Evolutionary conservation across 2,888 invertebrate genomes (phyloP).

Genomic region (Idaea biselata): DNA sequence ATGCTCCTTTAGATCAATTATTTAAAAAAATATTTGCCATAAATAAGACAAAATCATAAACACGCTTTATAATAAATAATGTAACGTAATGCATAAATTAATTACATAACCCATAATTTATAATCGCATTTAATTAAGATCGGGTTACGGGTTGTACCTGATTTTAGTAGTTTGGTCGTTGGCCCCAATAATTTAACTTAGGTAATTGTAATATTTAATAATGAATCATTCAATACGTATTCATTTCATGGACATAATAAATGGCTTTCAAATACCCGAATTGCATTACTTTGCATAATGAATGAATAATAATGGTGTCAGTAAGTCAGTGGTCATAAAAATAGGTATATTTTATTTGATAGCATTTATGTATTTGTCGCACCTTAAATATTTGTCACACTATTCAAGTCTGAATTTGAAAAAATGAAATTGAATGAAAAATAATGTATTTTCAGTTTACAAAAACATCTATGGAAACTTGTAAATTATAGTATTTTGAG

Average conservation of each 20-base stretch:
- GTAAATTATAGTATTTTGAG: too few species aligned
- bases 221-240: slow-evolving; percentile 3
- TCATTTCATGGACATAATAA: background rate
- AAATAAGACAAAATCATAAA: slow-evolving; percentile 11
- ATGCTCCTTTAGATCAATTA: slow-evolving; percentile 24
- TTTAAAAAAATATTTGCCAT: slow-evolving; percentile 23
- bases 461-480: too few species aligned
- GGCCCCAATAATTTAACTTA: slow-evolving; percentile 7
- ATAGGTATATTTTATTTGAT: too few species aligned
- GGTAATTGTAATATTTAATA: background rate
- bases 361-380: too few species aligned
- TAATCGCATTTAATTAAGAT: slow-evolving; percentile 6
- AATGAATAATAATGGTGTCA: too few species aligned
- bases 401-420: too few species aligned
- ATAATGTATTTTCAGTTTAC: too few species aligned
- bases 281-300: background rate
- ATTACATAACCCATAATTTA: background rate
- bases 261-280: background rate
- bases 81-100: background rate
- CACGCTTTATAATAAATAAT: slow-evolving; percentile 4
- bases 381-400: too few species aligned
- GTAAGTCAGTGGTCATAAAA: too few species aligned
- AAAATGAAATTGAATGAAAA: too few species aligned
- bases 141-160: slow-evolving; percentile 13
- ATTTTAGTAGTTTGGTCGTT: slow-evolving; percentile 8